These are phyloP conservation scores for Myotis davidii DNA, from an alignment of 2,113 vertebrate genomes.

Conservation along the genomic window DNA sequence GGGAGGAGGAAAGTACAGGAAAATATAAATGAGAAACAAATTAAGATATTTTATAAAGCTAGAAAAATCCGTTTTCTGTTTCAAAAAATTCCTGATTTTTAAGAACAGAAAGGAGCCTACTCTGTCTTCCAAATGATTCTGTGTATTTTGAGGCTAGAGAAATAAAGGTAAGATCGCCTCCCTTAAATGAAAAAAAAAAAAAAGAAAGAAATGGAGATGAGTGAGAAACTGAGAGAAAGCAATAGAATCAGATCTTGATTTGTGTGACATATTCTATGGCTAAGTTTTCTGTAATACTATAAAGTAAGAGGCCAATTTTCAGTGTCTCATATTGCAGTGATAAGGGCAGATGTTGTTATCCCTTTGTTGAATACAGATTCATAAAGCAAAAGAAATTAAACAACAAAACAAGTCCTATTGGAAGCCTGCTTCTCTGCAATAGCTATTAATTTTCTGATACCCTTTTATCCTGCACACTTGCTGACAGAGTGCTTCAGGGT, in stretches of 20 bases:
- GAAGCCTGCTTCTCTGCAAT: neutral
- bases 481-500: neutral
- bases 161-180: conserved; percentile 41
- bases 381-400: neutral
- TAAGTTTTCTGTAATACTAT: neutral
- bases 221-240: conserved; percentile 48
- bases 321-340: neutral
- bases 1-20: neutral
- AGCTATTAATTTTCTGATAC: neutral
- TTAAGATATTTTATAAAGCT: neutral
- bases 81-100: conserved; percentile 26
- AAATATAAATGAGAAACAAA: conserved; percentile 28
- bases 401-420: neutral
- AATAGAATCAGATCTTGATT: neutral
- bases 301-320: conserved; percentile 34
- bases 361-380: conserved; percentile 29
- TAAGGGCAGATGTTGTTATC: neutral
- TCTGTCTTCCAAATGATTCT: conserved; percentile 39
- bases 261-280: neutral
- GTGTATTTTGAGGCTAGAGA: conserved; percentile 49
- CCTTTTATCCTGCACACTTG: neutral
- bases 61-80: conserved; percentile 51
- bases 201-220: neutral
- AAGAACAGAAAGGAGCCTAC: conserved; percentile 45
- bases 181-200: neutral